Conservation (phyloP, 2,888 invertebrate genomes). For the Idaea straminata region DNA sequence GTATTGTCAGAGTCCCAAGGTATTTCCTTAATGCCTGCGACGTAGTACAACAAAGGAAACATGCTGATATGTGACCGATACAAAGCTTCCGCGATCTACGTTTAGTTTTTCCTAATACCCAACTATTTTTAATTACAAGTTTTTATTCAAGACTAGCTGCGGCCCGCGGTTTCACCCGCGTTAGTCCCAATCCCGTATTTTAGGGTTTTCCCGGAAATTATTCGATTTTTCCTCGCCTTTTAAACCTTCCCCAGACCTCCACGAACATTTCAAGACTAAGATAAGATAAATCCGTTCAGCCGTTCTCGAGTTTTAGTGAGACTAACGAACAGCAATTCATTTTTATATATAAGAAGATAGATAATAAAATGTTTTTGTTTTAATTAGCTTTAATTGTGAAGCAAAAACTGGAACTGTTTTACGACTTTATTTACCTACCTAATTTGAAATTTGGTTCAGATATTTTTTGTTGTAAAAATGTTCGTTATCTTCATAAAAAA, state of each 20-base stretch:
- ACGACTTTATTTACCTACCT: constrained; percentile 7
- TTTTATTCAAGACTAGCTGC: constrained; percentile 11
- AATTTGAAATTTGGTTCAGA: constrained; percentile 8
- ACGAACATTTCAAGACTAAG: too few relatives aligned
- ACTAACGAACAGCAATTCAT: too few relatives aligned
- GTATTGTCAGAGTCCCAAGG: constrained; percentile 37
- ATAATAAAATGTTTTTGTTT: constrained; percentile 27
- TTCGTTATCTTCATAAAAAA: background rate
- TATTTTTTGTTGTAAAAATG: background rate
- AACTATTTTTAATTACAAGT: constrained; percentile 17
- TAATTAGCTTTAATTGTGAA: constrained; percentile 23
- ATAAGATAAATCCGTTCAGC: too few relatives aligned
- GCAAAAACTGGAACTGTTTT: constrained; percentile 26
- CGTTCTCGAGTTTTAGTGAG: too few relatives aligned
- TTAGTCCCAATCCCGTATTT: too few relatives aligned
- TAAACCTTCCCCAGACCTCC: too few relatives aligned
- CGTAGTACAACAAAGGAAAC: constrained; percentile 42
- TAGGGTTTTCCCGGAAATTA: too few relatives aligned
- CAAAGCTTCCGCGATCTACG: constrained; percentile 41
- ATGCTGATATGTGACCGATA: constrained; percentile 39
- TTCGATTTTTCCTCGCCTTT: too few relatives aligned
- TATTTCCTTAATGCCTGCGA: constrained; percentile 42
- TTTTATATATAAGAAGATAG: too few relatives aligned
- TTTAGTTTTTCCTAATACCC: constrained; percentile 32
- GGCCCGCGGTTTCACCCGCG: too few relatives aligned